Conservation (phyloP, 2,113 vertebrate species). For the Typhlomys cinereus region DNA sequence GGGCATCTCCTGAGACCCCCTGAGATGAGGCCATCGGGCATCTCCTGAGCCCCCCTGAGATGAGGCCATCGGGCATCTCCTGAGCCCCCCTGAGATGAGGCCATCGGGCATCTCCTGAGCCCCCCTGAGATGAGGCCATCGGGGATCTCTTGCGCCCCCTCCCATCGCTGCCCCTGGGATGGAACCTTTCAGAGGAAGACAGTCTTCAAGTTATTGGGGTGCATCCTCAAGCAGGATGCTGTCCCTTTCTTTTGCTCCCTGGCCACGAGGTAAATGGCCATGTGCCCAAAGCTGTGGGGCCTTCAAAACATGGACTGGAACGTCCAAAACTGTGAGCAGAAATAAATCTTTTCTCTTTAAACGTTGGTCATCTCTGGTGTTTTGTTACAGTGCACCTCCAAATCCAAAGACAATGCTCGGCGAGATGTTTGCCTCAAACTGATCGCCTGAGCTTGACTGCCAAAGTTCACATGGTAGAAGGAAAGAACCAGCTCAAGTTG, state of each 20-base stretch:
- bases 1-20: not conserved
- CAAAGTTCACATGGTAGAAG: no score
- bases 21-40: rapidly evolving
- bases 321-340: not conserved
- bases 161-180: no score
- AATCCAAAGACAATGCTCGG: no score
- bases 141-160: not conserved
- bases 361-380: no score
- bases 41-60: not conserved
- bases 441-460: no score
- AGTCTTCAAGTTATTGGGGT: not conserved
- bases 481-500: no score
- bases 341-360: not conserved
- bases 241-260: not conserved
- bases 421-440: no score
- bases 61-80: no score
- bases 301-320: not conserved
- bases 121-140: no score
- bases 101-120: rapidly evolving
- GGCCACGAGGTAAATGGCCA: not conserved
- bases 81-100: not conserved
- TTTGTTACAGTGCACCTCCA: not conserved
- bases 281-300: not conserved
- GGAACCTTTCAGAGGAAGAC: not conserved
- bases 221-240: not conserved